A percentile compares a stretch with the other conserved stretches of the same genome.
Evolutionary conservation across 2,888 invertebrate genomes (phyloP).

Genomic region (Pseudococcus longispinus): DNA sequence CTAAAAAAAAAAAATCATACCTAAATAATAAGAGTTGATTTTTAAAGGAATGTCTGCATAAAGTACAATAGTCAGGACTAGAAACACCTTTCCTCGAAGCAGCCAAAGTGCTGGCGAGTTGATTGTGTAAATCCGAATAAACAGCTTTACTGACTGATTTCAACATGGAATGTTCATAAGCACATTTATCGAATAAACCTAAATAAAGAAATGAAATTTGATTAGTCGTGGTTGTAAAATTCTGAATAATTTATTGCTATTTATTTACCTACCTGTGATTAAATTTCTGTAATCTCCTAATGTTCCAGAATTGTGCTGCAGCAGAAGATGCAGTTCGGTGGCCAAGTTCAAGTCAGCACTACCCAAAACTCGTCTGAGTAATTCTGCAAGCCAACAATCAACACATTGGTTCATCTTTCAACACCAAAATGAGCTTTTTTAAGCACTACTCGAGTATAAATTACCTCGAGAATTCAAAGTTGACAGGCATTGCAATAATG

Average conservation of each 20-base stretch:
- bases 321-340: slow-evolving; percentile 65
- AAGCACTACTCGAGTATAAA: not conserved
- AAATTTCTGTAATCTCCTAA: slow-evolving; percentile 67
- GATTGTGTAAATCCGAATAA: slow-evolving; percentile 73
- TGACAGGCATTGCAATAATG: slow-evolving; percentile 60
- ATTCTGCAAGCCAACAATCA: slow-evolving; percentile 56
- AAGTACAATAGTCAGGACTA: slow-evolving; percentile 57
- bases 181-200: slow-evolving; percentile 78
- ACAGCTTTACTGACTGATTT: slow-evolving; percentile 72
- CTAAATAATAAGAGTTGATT: slow-evolving; percentile 59
- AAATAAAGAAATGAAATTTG: not conserved
- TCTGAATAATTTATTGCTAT: too few species aligned
- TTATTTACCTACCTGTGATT: slow-evolving; percentile 64
- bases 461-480: slow-evolving; percentile 60
- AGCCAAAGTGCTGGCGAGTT: slow-evolving; percentile 61
- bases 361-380: slow-evolving; percentile 63
- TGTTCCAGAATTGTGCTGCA: slow-evolving; percentile 66
- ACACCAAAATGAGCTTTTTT: too few species aligned
- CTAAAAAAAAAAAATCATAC: slow-evolving; percentile 56
- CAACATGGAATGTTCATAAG: slow-evolving; percentile 76
- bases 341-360: slow-evolving; percentile 67
- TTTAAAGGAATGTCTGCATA: slow-evolving; percentile 53
- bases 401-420: not conserved
- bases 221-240: too few species aligned
- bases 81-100: slow-evolving; percentile 59